phyloP scores from a whole-genome alignment of 2,888 invertebrate species.

The Caenorhabditis becei region DNA sequence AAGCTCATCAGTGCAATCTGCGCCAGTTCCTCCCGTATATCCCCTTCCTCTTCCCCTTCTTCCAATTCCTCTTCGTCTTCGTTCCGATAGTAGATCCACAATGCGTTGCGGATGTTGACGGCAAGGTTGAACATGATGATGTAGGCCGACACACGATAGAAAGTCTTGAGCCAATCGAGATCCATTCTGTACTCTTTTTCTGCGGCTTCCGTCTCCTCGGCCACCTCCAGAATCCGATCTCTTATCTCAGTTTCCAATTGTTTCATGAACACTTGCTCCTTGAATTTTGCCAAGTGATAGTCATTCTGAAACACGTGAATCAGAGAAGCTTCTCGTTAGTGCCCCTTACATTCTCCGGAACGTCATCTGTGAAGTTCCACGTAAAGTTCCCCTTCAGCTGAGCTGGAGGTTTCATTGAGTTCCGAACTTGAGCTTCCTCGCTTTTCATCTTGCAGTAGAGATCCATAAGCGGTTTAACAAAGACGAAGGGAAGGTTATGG shows the following conservation, averaged over 20 bases:
- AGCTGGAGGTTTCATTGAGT: constrained; percentile 6
- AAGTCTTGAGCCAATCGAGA: too few relatives aligned
- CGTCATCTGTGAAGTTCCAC: constrained; percentile 12
- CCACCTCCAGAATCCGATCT: neutral
- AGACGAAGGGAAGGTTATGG: neutral
- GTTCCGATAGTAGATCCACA: constrained; percentile 13
- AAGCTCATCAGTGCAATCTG: neutral
- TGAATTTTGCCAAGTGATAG: constrained; percentile 8
- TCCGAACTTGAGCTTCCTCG: neutral
- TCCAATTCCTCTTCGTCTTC: constrained; percentile 9
- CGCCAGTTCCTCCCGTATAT: neutral
- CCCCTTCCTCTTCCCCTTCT: too few relatives aligned
- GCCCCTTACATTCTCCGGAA: constrained; percentile 25
- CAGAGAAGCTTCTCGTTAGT: neutral
- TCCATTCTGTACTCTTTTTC: too few relatives aligned
- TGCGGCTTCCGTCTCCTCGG: neutral
- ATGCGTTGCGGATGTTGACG: constrained; percentile 15
- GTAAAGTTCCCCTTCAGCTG: constrained; percentile 29
- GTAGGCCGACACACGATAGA: constrained; percentile 14
- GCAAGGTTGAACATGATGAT: constrained; percentile 1
- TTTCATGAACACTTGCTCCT: neutral
- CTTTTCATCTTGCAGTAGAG: constrained; percentile 24
- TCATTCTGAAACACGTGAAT: constrained; percentile 2
- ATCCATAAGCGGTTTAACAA: constrained; percentile 12
- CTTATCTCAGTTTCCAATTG: neutral